Conservation (phyloP, 2,888 invertebrate species). For the Mythimna loreyi region DNA sequence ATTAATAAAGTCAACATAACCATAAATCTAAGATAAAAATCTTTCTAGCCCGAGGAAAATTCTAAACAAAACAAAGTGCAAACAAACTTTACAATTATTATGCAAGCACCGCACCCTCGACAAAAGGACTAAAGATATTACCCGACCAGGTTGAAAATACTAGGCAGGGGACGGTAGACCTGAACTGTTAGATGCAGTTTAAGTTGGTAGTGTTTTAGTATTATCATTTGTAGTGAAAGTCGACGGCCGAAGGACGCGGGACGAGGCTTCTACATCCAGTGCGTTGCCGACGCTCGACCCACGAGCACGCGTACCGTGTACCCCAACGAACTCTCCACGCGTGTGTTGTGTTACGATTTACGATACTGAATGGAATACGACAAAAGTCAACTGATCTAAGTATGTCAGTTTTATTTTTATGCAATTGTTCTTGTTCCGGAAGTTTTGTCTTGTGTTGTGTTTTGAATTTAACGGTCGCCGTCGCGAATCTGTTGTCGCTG, state of each 20-base stretch:
- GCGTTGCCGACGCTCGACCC: slow-evolving; percentile 71
- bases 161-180: slow-evolving; percentile 11
- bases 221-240: slow-evolving; percentile 86
- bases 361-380: slow-evolving; percentile 68
- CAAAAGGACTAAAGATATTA: slow-evolving; percentile 60
- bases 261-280: slow-evolving; percentile 71
- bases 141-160: slow-evolving; percentile 35
- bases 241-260: slow-evolving; percentile 85
- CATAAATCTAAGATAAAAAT: slow-evolving; percentile 68
- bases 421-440: slow-evolving; percentile 69
- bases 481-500: slow-evolving; percentile 69
- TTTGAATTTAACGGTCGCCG: slow-evolving; percentile 74
- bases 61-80: slow-evolving; percentile 66
- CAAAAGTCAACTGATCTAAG: slow-evolving; percentile 80
- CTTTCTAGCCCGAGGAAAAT: slow-evolving; percentile 68
- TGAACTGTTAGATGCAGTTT: slow-evolving; percentile 37
- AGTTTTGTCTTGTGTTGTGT: slow-evolving; percentile 68
- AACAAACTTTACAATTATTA: slow-evolving; percentile 62
- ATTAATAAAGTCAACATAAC: slow-evolving; percentile 66
- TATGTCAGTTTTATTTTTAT: slow-evolving; percentile 80
- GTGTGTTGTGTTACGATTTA: slow-evolving; percentile 64
- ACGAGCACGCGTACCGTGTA: slow-evolving; percentile 59
- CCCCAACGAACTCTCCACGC: slow-evolving; percentile 58
- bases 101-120: slow-evolving; percentile 68
- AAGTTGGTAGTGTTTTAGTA: slow-evolving; percentile 69